Conservation (phyloP, 2,797 vertebrate species). For the Tenualosa thibaudeaui region DNA sequence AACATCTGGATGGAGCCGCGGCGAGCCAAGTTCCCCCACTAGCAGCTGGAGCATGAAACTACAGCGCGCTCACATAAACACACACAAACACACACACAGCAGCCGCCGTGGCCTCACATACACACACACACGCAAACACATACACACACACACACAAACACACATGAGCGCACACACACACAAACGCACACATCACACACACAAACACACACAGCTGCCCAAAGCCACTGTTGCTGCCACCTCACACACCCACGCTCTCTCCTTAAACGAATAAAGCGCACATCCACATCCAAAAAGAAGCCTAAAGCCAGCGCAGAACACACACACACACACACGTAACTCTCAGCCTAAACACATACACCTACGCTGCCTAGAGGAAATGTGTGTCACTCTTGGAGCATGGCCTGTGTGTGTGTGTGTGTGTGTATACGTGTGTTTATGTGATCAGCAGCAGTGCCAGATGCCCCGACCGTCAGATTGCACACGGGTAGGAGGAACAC, state of each 20-base stretch:
- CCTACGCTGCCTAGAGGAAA: constrained; percentile 5
- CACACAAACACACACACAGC: background rate
- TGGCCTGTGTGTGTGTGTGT: constrained; percentile 27
- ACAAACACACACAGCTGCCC: constrained; percentile 37
- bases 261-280: constrained; percentile 20
- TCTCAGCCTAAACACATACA: constrained; percentile 13
- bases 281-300: constrained; percentile 15
- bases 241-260: constrained; percentile 12
- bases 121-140: constrained; percentile 10
- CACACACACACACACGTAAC: constrained; percentile 36
- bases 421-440: constrained; percentile 13
- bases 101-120: background rate
- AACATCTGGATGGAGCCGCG: constrained; percentile 63
- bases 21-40: constrained; percentile 51
- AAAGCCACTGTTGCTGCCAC: constrained; percentile 18
- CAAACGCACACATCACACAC: constrained; percentile 9
- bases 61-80: constrained; percentile 25
- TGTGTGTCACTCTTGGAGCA: constrained; percentile 14
- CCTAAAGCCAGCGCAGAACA: constrained; percentile 19
- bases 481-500: constrained; percentile 24
- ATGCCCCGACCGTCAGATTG: constrained; percentile 31
- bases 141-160: constrained; percentile 43
- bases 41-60: constrained; percentile 23
- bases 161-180: constrained; percentile 13
- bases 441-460: constrained; percentile 16